Percentiles rank a stretch among this genome's conserved stretches.
These are phyloP conservation scores for Sinocyclocheilus rhinocerous DNA, from an alignment of 2,113 vertebrate genomes.

Conservation along the genomic window DNA sequence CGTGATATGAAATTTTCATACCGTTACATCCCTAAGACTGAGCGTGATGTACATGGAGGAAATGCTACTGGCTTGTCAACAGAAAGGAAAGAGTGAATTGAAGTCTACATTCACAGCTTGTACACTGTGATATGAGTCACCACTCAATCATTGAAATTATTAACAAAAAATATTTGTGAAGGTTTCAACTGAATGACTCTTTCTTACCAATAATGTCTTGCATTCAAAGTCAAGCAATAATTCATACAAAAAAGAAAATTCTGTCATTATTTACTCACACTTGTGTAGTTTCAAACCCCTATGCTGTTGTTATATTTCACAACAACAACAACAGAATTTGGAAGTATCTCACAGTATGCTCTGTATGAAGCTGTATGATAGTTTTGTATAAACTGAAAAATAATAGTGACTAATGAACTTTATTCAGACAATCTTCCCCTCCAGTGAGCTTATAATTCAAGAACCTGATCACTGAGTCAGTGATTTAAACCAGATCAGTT, in stretches of 20 bases:
- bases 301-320: background rate
- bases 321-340: background rate
- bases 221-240: background rate
- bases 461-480: too few relatives aligned
- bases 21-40: too few relatives aligned
- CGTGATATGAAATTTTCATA: too few relatives aligned
- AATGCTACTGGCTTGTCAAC: conserved; percentile 16
- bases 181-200: background rate
- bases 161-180: background rate
- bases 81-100: conserved; percentile 11
- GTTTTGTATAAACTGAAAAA: background rate
- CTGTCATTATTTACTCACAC: background rate
- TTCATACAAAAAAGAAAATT: background rate
- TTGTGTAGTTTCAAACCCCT: background rate
- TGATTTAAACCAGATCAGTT: too few relatives aligned
- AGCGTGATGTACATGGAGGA: background rate
- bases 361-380: background rate
- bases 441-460: background rate
- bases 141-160: conserved; percentile 18
- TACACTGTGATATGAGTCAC: conserved; percentile 17
- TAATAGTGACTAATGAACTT: background rate
- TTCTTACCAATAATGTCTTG: background rate
- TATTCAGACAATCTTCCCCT: background rate
- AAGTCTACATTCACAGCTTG: conserved; percentile 1
- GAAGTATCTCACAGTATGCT: background rate